Percentiles rank a stretch among this genome's conserved stretches.
These are phyloP conservation scores for Polypedilum pembai DNA, from an alignment of 1,140 invertebrate species.

Conservation along the genomic window DNA sequence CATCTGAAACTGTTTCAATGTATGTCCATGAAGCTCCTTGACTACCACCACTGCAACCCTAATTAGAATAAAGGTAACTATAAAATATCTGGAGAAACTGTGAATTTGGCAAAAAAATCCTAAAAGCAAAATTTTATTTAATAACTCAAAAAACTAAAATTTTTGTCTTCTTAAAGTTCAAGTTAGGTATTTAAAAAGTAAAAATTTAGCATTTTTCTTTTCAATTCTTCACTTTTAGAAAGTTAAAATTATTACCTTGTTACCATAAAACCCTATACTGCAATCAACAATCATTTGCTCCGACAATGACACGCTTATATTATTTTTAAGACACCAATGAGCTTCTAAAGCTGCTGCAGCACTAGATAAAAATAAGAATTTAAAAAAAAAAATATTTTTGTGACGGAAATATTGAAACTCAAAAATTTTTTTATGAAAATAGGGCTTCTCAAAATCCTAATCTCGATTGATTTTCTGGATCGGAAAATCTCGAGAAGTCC, in stretches of 20 bases:
- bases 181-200: too few species aligned
- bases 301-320: slow-evolving; percentile 51
- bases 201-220: background rate
- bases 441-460: too few species aligned
- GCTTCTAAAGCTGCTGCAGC: background rate
- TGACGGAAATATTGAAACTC: too few species aligned
- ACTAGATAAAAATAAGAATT: too few species aligned
- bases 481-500: too few species aligned
- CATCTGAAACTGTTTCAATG: slow-evolving; percentile 40
- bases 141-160: too few species aligned
- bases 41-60: slow-evolving; percentile 57
- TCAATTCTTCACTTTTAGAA: slow-evolving; percentile 52
- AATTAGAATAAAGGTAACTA: slow-evolving; percentile 29
- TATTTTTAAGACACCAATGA: slow-evolving; percentile 43
- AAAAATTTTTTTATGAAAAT: too few species aligned
- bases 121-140: too few species aligned
- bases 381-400: too few species aligned
- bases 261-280: slow-evolving; percentile 71
- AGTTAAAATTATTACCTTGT: slow-evolving; percentile 72
- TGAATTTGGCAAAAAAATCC: too few species aligned
- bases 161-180: too few species aligned
- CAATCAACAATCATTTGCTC: slow-evolving; percentile 48
- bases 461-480: too few species aligned
- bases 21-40: slow-evolving; percentile 54
- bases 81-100: background rate